Evolutionary conservation across 2,797 vertebrate species (phyloP), one percentile per base, ranked within the genome.

Genomic region (Eremophila alpestris): DNA sequence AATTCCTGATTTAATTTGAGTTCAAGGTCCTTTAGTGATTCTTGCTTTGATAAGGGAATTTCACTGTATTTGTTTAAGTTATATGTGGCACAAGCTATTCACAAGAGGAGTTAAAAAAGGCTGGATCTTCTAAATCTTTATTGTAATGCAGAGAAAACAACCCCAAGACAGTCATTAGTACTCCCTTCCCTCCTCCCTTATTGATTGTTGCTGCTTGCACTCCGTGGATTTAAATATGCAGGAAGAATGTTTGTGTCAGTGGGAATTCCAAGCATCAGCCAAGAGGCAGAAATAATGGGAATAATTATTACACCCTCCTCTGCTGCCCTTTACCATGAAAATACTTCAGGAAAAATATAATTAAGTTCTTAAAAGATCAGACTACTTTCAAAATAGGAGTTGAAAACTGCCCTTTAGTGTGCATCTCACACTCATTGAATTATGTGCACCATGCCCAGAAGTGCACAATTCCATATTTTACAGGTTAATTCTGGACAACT

Each of bases 391-490:
- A 73, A 85, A 38, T 1, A 65, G 21, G 27, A 5, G 41, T 85
- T 73, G 41, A 40, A 65, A 90, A 46, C 7, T 55, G 30, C 9
- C 20, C 32, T 71, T n/a, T 19, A 23, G 58, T 40, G 23, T 5
- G 18, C 18, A 32, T 16, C 2, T 9, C 73, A 45, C 4, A 5
- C 19, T 54, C 43, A 23, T 24, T 65, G 43, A 34, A 13, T 69
- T 12, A n/a, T 0, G 0, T 30, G 9, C 7, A 16, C 32, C 13
- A 3, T 38, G 69, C 49, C 36, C 3, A 21, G 32, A 63, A 58
- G 17, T 17, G 11, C 20, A 52, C 32, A 29, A 16, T 15, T 49
- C 51, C 8, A 3, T 21, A 19, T 54, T 84, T 62, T 29, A 30
- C 10, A 26, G 27, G 19, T 91, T 62, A n/a, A 59, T 43, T 75